Evolutionary conservation across 2,113 vertebrate genomes (phyloP), one percentile per base, ranked within the genome.

Genomic region (Archocentrus centrarchus): DNA sequence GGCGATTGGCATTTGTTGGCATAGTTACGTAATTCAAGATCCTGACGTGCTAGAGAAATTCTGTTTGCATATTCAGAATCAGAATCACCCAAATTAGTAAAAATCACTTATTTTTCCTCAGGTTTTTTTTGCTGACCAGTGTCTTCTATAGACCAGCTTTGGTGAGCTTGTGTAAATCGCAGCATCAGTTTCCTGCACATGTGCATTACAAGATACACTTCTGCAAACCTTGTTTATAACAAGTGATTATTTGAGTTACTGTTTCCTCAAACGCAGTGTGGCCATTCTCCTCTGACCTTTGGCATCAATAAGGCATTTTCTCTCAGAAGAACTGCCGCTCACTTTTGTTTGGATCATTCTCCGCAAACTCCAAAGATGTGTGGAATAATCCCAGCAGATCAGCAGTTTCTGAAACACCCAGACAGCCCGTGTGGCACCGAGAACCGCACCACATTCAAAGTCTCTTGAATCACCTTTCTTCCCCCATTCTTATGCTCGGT

Each of bases 401-500:
- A 64, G 11, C 35, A 64, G 62, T 22, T 41, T 64, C 35, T 41
- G 62, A 64, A 64, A 41, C 41, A 22, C 6, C 22, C 62, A 66
- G 0, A 66, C 37, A 44, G 37, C 7, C 41, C 11, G 3, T 66
- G n/a, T 41, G 11, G 1, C 0, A 3, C 7, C 13, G 15, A 3
- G 37, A 24, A 17, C n/a, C 2, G 9, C 0, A 13, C 2, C 62
- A 24, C 15, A 10, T 64, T 64, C 62, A 64, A 64, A 64, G 62
- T 41, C 62, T 22, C 35, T 5, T 64, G 14, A 22, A 41, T 64
- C 11, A 22, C 0, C 62, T 0, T 1, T 22, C 9, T 1, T 3
- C 1, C 2, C 2, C 4, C 0, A 22, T 66, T 24, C 37, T 66
- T 6, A 2, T 0, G 37, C 63, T 24, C 37, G 24, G 13, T 15